Percentiles rank a stretch among this genome's conserved stretches.
Conservation (phyloP, 2,888 invertebrate genomes). For the Callosobruchus maculatus region DNA sequence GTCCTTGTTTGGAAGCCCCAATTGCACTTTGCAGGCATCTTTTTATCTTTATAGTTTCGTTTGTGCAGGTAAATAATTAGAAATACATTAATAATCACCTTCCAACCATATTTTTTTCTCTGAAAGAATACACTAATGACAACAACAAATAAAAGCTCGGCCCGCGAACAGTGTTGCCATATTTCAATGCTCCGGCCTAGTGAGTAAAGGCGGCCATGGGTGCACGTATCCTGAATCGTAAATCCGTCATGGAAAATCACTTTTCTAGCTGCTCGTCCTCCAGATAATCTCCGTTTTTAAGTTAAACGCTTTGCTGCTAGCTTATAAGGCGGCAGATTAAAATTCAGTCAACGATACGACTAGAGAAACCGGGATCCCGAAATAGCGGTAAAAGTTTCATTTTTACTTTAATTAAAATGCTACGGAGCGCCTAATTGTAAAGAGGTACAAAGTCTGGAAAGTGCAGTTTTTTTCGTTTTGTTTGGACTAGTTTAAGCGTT, state of each 20-base stretch:
- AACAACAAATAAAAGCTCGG: too few species aligned
- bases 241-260: not conserved
- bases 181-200: too few species aligned
- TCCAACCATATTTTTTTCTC: too few species aligned
- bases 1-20: too few species aligned
- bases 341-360: not conserved
- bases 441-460: not conserved
- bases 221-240: too few species aligned
- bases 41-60: too few species aligned
- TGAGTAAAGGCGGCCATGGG: too few species aligned
- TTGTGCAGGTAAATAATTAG: too few species aligned
- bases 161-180: too few species aligned
- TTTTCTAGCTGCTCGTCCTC: not conserved
- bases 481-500: not conserved
- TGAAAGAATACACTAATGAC: too few species aligned
- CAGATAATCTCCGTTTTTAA: not conserved
- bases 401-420: not conserved
- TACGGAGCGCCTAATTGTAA: not conserved
- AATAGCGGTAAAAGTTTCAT: not conserved
- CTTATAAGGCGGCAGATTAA: not conserved
- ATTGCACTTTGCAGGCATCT: too few species aligned
- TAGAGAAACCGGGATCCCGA: not conserved
- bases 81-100: too few species aligned
- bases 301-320: not conserved
- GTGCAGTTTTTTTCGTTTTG: not conserved